Evolutionary conservation across 2,888 invertebrate species (phyloP).

Genomic region (Cheilosia urbana): DNA sequence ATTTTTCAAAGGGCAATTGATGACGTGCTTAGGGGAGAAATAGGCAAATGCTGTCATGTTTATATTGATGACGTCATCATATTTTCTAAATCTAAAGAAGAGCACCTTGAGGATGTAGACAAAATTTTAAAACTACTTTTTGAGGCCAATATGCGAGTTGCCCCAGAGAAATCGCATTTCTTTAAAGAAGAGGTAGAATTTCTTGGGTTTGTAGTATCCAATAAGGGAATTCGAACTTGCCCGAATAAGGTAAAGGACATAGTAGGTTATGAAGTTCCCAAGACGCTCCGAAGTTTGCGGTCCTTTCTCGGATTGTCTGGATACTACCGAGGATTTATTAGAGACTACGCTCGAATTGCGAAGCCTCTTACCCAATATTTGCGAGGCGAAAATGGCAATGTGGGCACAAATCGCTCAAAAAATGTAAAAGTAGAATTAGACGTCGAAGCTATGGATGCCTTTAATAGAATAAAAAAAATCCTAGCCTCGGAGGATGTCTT

Average conservation of each 20-base stretch:
- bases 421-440: conserved; percentile 44
- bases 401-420: conserved; percentile 52
- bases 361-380: conserved; percentile 13
- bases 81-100: conserved; percentile 39
- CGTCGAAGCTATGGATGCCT: conserved; percentile 38
- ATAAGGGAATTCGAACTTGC: conserved; percentile 15
- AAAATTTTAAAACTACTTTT: conserved; percentile 34
- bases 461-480: conserved; percentile 16
- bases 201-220: background rate
- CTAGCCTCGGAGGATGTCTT: background rate
- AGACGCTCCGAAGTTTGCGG: conserved; percentile 29
- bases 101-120: conserved; percentile 34
- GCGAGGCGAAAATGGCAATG: conserved; percentile 56
- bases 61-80: conserved; percentile 71
- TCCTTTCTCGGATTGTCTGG: conserved; percentile 5
- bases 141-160: conserved; percentile 13
- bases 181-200: conserved; percentile 25
- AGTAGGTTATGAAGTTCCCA: conserved; percentile 7
- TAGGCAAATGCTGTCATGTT: conserved; percentile 67
- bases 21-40: conserved; percentile 68
- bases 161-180: conserved; percentile 18
- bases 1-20: conserved; percentile 62
- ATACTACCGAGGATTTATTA: no score
- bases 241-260: conserved; percentile 38
- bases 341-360: background rate